These are phyloP conservation scores for Sarcophaga subvicina DNA, from an alignment of 2,888 invertebrate species.

Conservation along the genomic window DNA sequence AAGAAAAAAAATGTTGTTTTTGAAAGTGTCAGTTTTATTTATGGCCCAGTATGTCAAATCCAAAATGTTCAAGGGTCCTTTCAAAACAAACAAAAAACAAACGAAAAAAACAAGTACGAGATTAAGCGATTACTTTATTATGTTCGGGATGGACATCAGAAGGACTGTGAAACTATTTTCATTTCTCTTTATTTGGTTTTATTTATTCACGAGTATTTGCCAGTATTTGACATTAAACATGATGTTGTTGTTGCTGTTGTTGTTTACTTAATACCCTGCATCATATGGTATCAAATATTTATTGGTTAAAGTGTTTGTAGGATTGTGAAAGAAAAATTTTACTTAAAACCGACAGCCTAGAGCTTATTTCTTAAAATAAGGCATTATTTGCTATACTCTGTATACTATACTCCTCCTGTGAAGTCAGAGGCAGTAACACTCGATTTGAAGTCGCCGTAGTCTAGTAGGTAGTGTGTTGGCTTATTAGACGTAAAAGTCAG, in stretches of 20 bases:
- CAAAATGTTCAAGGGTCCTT: slow-evolving; percentile 14
- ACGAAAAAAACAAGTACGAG: not conserved
- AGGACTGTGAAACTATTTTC: slow-evolving; percentile 1
- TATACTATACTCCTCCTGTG: too few species aligned
- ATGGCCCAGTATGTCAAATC: slow-evolving; percentile 12
- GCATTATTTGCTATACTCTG: too few species aligned
- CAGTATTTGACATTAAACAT: slow-evolving; percentile 12
- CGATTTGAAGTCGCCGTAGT: too few species aligned
- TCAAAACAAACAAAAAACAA: not conserved
- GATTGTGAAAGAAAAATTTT: too few species aligned
- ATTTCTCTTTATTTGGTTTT: not conserved
- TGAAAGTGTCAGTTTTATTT: slow-evolving; percentile 31
- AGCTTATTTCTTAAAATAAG: too few species aligned
- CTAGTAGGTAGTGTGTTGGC: too few species aligned
- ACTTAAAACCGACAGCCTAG: too few species aligned
- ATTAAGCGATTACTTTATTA: slow-evolving; percentile 35
- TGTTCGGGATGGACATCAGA: not conserved
- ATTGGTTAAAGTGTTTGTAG: not conserved
- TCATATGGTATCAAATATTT: not conserved
- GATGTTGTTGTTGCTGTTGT: not conserved
- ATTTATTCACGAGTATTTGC: not conserved
- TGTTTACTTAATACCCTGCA: not conserved
- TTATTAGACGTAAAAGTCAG: too few species aligned
- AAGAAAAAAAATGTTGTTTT: not conserved
- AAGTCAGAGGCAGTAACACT: too few species aligned